Conservation (phyloP, 1,140 invertebrate species). For the Eulimnadia texana region DNA sequence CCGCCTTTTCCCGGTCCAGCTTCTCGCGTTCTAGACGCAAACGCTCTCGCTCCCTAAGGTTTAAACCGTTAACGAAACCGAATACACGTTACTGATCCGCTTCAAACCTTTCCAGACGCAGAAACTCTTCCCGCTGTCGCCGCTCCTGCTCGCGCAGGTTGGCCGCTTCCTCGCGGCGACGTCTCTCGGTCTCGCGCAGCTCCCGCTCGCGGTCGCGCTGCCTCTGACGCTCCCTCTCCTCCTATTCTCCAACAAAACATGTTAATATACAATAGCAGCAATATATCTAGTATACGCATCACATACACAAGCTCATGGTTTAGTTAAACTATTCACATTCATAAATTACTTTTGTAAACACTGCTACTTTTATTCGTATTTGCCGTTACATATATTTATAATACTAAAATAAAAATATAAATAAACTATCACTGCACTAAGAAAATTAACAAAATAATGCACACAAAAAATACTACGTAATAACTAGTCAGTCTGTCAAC, state of each 20-base stretch:
- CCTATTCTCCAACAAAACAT: constrained; percentile 26
- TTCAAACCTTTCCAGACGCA: constrained; percentile 43
- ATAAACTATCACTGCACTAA: too few species aligned
- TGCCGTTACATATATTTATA: too few species aligned
- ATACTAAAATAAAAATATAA: too few species aligned
- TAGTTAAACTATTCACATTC: too few species aligned
- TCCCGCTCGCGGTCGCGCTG: constrained; percentile 57
- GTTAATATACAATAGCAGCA: neutral
- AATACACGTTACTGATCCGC: neutral
- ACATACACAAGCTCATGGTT: too few species aligned
- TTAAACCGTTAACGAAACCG: constrained; percentile 13
- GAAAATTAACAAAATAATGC: too few species aligned
- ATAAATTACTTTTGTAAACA: too few species aligned
- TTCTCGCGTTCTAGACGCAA: constrained; percentile 56
- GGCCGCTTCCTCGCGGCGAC: constrained; percentile 49
- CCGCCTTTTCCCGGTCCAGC: constrained; percentile 62
- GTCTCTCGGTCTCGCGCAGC: constrained; percentile 53
- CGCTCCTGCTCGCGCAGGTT: constrained; percentile 59
- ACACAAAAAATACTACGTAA: too few species aligned
- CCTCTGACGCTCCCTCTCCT: constrained; percentile 61
- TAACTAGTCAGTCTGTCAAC: too few species aligned
- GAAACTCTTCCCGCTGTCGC: constrained; percentile 60
- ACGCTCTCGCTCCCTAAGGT: constrained; percentile 51
- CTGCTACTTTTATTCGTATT: too few species aligned
- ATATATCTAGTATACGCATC: neutral